Percentiles rank a stretch among this genome's conserved stretches.
Evolutionary conservation across 2,888 invertebrate genomes (phyloP).

Genomic region (Dynastes maya): DNA sequence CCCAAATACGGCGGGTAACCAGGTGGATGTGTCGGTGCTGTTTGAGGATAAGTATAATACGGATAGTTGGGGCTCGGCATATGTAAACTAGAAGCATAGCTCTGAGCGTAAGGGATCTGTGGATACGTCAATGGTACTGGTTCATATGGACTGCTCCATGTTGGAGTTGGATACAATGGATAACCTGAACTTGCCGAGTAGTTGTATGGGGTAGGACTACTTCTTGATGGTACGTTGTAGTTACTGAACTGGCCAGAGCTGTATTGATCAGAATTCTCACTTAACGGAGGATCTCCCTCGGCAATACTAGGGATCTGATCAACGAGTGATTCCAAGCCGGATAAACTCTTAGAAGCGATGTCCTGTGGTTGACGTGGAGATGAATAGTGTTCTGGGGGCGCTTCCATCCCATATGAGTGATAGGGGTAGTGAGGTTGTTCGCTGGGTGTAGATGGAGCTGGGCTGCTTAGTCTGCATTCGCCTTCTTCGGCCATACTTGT

Average conservation of each 20-base stretch:
- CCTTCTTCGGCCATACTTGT: conserved; percentile 73
- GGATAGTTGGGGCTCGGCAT: conserved; percentile 82
- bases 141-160: conserved; percentile 69
- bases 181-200: conserved; percentile 66
- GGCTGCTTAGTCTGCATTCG: conserved; percentile 74
- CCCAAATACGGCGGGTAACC: conserved; percentile 69
- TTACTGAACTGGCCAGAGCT: conserved; percentile 70
- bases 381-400: conserved; percentile 69
- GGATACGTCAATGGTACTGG: conserved; percentile 70
- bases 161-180: conserved; percentile 69
- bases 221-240: conserved; percentile 69
- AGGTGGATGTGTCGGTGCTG: conserved; percentile 68
- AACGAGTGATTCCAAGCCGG: conserved; percentile 90
- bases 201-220: conserved; percentile 67
- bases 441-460: conserved; percentile 69
- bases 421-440: conserved; percentile 67
- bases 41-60: conserved; percentile 71
- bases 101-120: conserved; percentile 67
- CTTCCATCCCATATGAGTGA: conserved; percentile 67
- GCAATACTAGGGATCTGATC: conserved; percentile 93
- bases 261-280: conserved; percentile 66
- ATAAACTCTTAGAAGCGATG: conserved; percentile 88
- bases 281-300: conserved; percentile 75
- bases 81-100: conserved; percentile 75
- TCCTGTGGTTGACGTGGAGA: conserved; percentile 76